Percentiles rank a stretch among this genome's conserved stretches.
phyloP scores from a whole-genome alignment of 2,113 vertebrate genomes.

The Rhodinocichla rosea region DNA sequence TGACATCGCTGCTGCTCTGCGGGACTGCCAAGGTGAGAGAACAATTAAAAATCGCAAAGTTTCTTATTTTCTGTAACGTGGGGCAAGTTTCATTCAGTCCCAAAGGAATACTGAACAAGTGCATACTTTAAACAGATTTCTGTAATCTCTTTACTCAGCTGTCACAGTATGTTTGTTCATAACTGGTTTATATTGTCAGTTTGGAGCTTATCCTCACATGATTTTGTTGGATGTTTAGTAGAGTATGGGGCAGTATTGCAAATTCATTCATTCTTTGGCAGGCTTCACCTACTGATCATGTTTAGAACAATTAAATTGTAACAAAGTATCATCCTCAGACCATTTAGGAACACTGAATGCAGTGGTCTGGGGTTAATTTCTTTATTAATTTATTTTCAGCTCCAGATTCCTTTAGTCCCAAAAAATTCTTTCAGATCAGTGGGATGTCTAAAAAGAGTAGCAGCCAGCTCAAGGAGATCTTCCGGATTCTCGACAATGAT shows the following conservation, averaged over 20 bases:
- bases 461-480: slow-evolving; percentile 88
- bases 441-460: slow-evolving; percentile 90
- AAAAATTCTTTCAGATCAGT: slow-evolving; percentile 94
- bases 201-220: background rate
- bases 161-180: background rate
- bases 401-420: slow-evolving; percentile 90
- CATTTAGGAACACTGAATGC: background rate
- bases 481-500: slow-evolving; percentile 88
- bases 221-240: background rate
- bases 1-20: slow-evolving; percentile 89
- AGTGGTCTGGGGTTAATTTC: slow-evolving; percentile 40
- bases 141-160: background rate
- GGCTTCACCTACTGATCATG: background rate
- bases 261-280: background rate
- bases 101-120: background rate
- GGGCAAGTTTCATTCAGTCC: background rate
- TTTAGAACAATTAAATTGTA: background rate
- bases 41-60: background rate
- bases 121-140: background rate
- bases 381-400: slow-evolving; percentile 74
- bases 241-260: background rate
- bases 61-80: background rate
- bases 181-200: background rate
- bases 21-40: slow-evolving; percentile 92
- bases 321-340: background rate